These are phyloP conservation scores for Cephus spinipes DNA, from an alignment of 2,888 invertebrate genomes.

Conservation along the genomic window DNA sequence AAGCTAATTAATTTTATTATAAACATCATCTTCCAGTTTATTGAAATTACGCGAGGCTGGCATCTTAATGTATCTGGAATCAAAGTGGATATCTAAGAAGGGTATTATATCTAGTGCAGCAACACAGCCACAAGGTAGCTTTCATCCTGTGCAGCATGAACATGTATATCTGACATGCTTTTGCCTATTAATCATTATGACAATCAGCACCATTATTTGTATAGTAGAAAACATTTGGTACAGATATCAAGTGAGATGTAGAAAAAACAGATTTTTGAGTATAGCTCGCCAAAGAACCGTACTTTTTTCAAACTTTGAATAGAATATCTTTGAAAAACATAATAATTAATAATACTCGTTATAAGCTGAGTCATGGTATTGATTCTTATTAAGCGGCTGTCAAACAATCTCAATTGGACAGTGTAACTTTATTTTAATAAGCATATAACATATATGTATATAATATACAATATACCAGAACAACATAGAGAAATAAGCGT, in stretches of 20 bases:
- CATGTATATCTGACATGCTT: slow-evolving; percentile 39
- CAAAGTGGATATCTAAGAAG: slow-evolving; percentile 56
- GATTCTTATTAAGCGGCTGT: too few relatives aligned
- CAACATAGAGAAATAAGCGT: slow-evolving; percentile 39
- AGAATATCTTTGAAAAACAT: too few relatives aligned
- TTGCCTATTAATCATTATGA: slow-evolving; percentile 31
- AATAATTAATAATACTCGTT: too few relatives aligned
- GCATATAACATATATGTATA: slow-evolving; percentile 5
- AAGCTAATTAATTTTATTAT: slow-evolving; percentile 2
- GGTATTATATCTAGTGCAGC: slow-evolving; percentile 24
- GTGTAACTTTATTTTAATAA: not conserved
- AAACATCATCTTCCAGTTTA: slow-evolving; percentile 50
- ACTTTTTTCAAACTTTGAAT: not conserved
- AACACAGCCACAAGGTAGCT: slow-evolving; percentile 25
- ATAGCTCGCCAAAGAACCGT: not conserved
- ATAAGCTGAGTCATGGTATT: too few relatives aligned
- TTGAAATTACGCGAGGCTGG: slow-evolving; percentile 60
- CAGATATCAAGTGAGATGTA: not conserved
- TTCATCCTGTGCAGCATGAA: slow-evolving; percentile 44
- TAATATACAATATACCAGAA: slow-evolving; percentile 37
- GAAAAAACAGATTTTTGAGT: not conserved
- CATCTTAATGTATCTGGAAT: slow-evolving; percentile 61
- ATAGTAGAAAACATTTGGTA: slow-evolving; percentile 46
- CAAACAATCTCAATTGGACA: not conserved
- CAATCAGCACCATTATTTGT: slow-evolving; percentile 45